Evolutionary conservation across 1,140 invertebrate genomes (phyloP).

Genomic region (Theocolax elegans): DNA sequence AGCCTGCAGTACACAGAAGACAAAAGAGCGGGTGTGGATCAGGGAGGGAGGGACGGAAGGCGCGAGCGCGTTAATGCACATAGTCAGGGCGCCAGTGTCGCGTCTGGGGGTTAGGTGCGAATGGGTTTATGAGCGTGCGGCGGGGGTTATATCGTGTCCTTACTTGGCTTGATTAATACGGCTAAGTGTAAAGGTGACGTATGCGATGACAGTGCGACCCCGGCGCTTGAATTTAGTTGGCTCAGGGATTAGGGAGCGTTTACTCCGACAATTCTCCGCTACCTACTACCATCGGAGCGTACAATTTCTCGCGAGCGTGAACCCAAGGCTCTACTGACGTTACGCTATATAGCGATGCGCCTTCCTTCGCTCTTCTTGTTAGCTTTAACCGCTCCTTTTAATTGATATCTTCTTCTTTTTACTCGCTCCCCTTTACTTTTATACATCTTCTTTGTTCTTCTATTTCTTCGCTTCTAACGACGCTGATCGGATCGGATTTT

Average conservation of each 20-base stretch:
- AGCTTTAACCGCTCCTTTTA: no score
- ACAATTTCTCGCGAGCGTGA: no score
- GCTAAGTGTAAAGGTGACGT: constrained; percentile 5
- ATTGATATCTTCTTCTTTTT: no score
- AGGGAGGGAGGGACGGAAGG: not conserved
- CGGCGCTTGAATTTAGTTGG: not conserved
- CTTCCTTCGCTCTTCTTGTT: no score
- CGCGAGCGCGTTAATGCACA: no score
- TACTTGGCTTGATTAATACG: constrained; percentile 32
- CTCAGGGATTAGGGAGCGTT: constrained; percentile 3
- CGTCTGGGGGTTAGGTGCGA: constrained; percentile 12
- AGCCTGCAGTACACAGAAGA: not conserved
- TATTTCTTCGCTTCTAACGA: no score
- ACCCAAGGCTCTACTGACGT: no score
- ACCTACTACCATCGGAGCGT: no score
- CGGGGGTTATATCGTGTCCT: constrained; percentile 7
- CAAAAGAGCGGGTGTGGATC: not conserved
- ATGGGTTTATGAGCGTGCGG: constrained; percentile 8
- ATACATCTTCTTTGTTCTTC: no score
- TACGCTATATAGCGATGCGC: no score
- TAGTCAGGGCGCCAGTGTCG: not conserved
- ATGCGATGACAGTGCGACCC: constrained; percentile 17
- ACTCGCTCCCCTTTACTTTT: no score
- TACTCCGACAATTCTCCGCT: not conserved
- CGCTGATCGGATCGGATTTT: no score